Evolutionary conservation across 2,888 invertebrate species (phyloP).

Genomic region (Tineola bisselliella): DNA sequence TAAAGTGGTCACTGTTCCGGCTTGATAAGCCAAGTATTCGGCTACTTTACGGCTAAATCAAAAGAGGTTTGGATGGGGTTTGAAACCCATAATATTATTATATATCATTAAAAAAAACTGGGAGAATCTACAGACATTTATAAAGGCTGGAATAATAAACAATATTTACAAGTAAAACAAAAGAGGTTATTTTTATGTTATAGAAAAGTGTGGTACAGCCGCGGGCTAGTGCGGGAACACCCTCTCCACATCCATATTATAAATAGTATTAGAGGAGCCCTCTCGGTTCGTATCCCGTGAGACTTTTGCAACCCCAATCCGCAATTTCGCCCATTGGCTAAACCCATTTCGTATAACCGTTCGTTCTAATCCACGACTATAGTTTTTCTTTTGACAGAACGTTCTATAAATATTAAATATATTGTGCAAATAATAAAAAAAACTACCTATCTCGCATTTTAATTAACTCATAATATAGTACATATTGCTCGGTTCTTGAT

Average conservation of each 20-base stretch:
- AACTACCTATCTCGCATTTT: too few species aligned
- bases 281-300: slow-evolving; percentile 9
- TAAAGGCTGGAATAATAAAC: neutral
- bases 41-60: too few species aligned
- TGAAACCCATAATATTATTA: too few species aligned
- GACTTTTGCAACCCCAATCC: slow-evolving; percentile 7
- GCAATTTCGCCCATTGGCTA: slow-evolving; percentile 1
- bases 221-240: slow-evolving; percentile 32
- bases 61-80: too few species aligned
- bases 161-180: neutral
- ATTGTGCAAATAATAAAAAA: too few species aligned
- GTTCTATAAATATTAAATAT: too few species aligned
- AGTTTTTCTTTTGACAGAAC: neutral
- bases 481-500: too few species aligned
- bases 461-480: too few species aligned
- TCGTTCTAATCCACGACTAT: neutral
- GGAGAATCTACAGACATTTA: too few species aligned
- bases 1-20: too few species aligned
- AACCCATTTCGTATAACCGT: slow-evolving; percentile 2
- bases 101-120: too few species aligned
- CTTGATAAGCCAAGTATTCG: too few species aligned
- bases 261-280: slow-evolving; percentile 39
- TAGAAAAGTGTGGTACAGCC: slow-evolving; percentile 9
- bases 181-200: neutral
- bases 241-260: slow-evolving; percentile 34